phyloP scores from a whole-genome alignment of 2,797 vertebrate genomes.

The Bradypodion ventrale region DNA sequence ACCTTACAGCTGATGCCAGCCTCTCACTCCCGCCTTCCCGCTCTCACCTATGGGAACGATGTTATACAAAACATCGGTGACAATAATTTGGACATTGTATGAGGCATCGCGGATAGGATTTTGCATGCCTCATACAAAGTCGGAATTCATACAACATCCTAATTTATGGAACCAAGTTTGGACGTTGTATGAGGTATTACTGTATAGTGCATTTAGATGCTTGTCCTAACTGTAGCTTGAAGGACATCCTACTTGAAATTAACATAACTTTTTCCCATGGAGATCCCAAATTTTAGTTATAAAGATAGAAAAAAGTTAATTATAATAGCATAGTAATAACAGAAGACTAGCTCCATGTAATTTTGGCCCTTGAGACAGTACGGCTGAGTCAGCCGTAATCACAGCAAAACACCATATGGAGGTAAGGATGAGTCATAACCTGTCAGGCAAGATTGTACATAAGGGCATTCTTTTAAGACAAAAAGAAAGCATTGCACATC shows the following conservation, averaged over 20 bases:
- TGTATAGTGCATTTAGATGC: background rate
- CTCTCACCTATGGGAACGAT: too few species aligned
- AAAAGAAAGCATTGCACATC: background rate
- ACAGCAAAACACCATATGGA: background rate
- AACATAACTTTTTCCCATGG: conserved; percentile 14
- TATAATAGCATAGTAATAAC: conserved; percentile 23
- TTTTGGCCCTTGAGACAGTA: conserved; percentile 29
- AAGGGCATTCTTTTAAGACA: background rate
- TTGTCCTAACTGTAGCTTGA: background rate
- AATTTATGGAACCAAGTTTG: too few species aligned
- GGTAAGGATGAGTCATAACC: conserved; percentile 4
- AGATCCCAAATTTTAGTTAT: background rate
- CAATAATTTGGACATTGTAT: too few species aligned
- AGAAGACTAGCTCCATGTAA: conserved; percentile 13
- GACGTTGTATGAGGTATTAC: too few species aligned
- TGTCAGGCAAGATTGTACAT: background rate
- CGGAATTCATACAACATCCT: too few species aligned
- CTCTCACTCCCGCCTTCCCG: too few species aligned
- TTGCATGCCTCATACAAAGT: too few species aligned
- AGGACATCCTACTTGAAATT: conserved; percentile 9
- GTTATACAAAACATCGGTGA: too few species aligned
- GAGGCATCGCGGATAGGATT: too few species aligned
- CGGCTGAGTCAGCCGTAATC: conserved; percentile 25
- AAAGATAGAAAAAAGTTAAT: conserved; percentile 30
- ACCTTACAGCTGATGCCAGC: too few species aligned